Base-by-base conservation (phyloP, 2,888 invertebrate species). In the Acholoe squamosa region DNA sequence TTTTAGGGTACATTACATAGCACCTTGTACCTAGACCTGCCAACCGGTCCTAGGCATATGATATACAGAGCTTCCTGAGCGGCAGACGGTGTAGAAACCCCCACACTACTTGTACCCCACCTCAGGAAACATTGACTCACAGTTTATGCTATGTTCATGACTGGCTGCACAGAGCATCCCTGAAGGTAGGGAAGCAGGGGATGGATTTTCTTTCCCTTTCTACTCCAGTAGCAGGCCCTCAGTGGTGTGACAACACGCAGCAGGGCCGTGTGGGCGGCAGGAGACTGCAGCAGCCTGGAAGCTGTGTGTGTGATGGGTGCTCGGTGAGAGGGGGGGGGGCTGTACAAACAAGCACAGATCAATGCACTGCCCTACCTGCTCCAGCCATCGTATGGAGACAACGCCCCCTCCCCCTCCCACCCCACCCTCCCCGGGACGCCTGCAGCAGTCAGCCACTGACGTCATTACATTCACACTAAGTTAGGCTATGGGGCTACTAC, bases 321-420 rank as follows among this genome's bases (percentile, higher is more conserved):
- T 25, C 28, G 0, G 71, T 1, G 71, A 28, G 71, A 5, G 28
- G 28, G 71, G n/a, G 71, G 71, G 14, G 71, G 3, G 71, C 71
- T 71, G 71, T 71, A 71, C 71, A 71, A 71, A 71, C 71, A 71
- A 14, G 25, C 71, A 25, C 28, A 14, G 71, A 71, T 71, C 71
- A 71, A 71, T 71, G 28, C 71, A 25, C 71, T 25, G 14, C 28
- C 19, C 71, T 28, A 71, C 71, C 71, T 71, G 71, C 71, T n/a
- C 61, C 61, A 61, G 12, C 54, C 54, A 19, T 10, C 54, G 54
- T 54, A 10, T 19, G 10, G n/a, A n/a, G n/a, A n/a, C n/a, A n/a
- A n/a, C n/a, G n/a, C n/a, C n/a, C n/a, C 12, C 54, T 54, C 19
- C 67, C 12, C 67, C 31, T 25, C 71, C 71, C 28, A 22, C 14